Conservation (phyloP, 2,113 vertebrate genomes). For the Phrynosoma platyrhinos region DNA sequence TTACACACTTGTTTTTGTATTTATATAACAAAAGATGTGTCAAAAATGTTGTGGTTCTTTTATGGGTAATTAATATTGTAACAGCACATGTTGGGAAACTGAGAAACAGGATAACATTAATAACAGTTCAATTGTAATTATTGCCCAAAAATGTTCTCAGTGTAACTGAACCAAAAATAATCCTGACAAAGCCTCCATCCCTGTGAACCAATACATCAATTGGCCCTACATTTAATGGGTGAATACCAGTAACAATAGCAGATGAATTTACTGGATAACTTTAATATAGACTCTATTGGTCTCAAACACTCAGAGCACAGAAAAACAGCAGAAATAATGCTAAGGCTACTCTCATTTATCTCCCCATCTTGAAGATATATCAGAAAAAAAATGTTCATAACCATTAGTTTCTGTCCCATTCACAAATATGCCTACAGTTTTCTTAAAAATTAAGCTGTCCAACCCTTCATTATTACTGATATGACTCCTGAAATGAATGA, state of each 20-base stretch:
- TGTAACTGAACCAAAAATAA: not conserved
- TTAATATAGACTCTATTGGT: not conserved
- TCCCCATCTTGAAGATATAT: not conserved
- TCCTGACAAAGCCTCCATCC: not conserved
- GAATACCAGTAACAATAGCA: not conserved
- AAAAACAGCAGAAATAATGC: not conserved
- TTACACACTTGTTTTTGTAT: too few relatives aligned
- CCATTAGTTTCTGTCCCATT: too few relatives aligned
- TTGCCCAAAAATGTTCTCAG: not conserved
- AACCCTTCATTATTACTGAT: not conserved
- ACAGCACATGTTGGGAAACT: conserved; percentile 30
- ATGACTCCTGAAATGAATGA: not conserved
- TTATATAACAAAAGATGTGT: conserved; percentile 13
- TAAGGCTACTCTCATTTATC: not conserved
- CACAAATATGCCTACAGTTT: too few relatives aligned
- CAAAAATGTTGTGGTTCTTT: conserved; percentile 27
- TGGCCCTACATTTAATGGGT: not conserved
- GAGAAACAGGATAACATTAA: not conserved
- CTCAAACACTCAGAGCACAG: not conserved
- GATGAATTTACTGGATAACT: not conserved
- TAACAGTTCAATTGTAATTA: not conserved
- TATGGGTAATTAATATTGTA: conserved; percentile 19
- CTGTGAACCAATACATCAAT: not conserved
- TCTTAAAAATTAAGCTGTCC: not conserved
- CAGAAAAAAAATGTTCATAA: too few relatives aligned